Base-by-base conservation (phyloP, 2,888 invertebrate species). In the Parnassius glacialis region DNA sequence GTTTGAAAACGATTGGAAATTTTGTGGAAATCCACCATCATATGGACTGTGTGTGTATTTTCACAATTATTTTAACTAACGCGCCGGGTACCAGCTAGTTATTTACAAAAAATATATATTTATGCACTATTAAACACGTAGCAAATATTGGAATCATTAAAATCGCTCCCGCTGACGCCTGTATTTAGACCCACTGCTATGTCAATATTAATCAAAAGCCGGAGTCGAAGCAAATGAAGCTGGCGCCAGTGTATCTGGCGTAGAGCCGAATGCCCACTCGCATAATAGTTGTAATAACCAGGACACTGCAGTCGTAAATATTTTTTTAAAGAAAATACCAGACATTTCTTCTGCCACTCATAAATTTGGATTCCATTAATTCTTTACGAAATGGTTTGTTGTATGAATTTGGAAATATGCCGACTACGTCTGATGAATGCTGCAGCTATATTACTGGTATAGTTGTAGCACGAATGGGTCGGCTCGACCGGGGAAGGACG, bases 211-310 rank as follows among this genome's bases (percentile, higher is more conserved):
- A 47, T 47, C 43, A 44, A 41, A 25, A 7, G 7, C 34, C 13
- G 52, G 52, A 52, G 1, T n/a, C 20, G 34, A 45, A 25, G 25
- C 3, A 34, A 42, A 50, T 42, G n/a, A 51, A 45, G 5, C 13
- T 45, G 58, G 58, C 45, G 58, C 58, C 52, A 43, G 43, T 12
- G 45, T 13, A 58, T 44, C 58, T 52, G 58, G 45, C 58, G 52
- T 12, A n/a, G 51, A n/a, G 52, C 58, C 45, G 20, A 52, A 52
- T 44, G 52, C 51, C 9, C 44, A 11, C 13, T 13, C 10, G 45
- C 58, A 45, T 58, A 58, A 57, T 42, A 20, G 9, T 16, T 16
- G 42, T 16, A 16, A 25, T 51, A 57, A 57, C 51, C 43, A 58
- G 58, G 58, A 13, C 52, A 58, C 11, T 52, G 34, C 34, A 58